Evolutionary conservation across 2,113 vertebrate genomes (phyloP).

Genomic region (Thermophis baileyi): DNA sequence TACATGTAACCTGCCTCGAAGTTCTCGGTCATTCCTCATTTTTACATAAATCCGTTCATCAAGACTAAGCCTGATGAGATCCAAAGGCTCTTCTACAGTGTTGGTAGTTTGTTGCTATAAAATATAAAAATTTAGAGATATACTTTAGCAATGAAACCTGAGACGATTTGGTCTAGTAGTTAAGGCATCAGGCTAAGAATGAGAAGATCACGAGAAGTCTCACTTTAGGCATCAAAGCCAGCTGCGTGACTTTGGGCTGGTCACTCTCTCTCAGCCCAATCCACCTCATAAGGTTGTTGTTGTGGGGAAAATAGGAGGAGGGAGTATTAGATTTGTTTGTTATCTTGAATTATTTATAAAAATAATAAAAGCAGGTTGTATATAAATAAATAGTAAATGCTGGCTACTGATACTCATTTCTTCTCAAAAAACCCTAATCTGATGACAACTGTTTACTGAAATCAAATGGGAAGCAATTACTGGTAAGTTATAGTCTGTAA

Average conservation of each 20-base stretch:
- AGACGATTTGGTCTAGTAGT: neutral
- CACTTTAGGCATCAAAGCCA: neutral
- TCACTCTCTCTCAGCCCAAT: neutral
- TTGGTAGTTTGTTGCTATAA: conserved; percentile 88
- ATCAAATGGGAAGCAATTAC: neutral
- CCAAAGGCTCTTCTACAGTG: conserved; percentile 94
- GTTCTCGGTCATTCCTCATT: conserved; percentile 96
- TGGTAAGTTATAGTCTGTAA: neutral
- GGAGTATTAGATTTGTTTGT: neutral
- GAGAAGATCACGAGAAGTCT: neutral
- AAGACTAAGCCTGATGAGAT: conserved; percentile 93
- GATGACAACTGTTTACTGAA: neutral
- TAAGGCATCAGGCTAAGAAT: neutral
- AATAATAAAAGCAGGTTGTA: neutral
- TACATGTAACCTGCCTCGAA: conserved; percentile 91
- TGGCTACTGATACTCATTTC: neutral
- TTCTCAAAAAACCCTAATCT: neutral
- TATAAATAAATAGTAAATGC: neutral
- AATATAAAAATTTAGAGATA: neutral
- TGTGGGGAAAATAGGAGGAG: no score
- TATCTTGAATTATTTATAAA: neutral
- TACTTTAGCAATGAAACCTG: neutral
- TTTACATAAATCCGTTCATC: conserved; percentile 98
- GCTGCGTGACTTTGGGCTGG: neutral
- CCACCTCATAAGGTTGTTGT: neutral